Conservation (phyloP, 2,113 vertebrate species). For the Cyanoramphus novaezelandiae region DNA sequence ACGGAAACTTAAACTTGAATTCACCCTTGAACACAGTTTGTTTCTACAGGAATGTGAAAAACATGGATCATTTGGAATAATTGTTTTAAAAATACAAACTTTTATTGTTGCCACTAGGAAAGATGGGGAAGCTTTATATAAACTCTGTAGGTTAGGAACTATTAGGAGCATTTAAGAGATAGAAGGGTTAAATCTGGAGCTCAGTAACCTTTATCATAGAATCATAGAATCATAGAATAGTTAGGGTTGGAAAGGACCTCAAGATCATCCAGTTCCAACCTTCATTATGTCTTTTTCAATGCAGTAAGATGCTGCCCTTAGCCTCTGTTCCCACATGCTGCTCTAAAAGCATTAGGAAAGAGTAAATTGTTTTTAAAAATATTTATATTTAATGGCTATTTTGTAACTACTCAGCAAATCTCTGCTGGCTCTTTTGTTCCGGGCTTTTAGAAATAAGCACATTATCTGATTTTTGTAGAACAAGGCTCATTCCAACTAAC, state of each 20-base stretch:
- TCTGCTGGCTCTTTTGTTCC: slow-evolving; percentile 37
- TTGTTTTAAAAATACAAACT: background rate
- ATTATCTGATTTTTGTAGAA: slow-evolving; percentile 46
- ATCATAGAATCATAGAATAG: no score
- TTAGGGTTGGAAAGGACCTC: no score
- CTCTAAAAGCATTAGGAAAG: slow-evolving; percentile 63
- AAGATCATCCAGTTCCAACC: background rate
- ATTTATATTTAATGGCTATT: slow-evolving; percentile 63
- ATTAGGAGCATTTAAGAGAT: background rate
- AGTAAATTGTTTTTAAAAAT: slow-evolving; percentile 60
- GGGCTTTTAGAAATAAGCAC: slow-evolving; percentile 56
- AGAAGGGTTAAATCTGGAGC: slow-evolving; percentile 31
- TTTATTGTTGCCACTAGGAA: background rate
- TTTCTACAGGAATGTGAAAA: background rate
- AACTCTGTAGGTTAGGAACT: background rate
- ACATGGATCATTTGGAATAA: background rate
- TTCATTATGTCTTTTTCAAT: slow-evolving; percentile 29
- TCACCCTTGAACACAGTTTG: background rate
- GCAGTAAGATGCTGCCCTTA: slow-evolving; percentile 17
- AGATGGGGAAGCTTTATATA: background rate
- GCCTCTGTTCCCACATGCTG: background rate
- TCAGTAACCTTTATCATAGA: background rate
- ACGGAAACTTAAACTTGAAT: background rate
- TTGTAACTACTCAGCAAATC: slow-evolving; percentile 59
- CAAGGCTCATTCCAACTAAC: background rate